A percentile compares a stretch with the other conserved stretches of the same genome.
Conservation (phyloP, 2,113 vertebrate genomes). For the Etheostoma spectabile region DNA sequence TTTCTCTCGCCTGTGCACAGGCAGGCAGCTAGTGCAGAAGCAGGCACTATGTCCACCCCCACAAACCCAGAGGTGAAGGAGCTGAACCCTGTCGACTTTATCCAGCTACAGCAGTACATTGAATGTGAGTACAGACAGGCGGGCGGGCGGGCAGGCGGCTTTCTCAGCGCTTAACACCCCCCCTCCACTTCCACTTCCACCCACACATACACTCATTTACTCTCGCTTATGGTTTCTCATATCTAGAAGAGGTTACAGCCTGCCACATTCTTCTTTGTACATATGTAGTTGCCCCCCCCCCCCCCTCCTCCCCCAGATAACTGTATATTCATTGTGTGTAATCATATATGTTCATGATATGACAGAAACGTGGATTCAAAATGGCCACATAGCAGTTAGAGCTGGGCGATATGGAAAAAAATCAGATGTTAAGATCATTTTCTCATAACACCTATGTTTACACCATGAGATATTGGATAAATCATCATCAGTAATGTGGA, state of each 20-base stretch:
- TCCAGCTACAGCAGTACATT: constrained; percentile 94
- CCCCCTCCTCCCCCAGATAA: neutral
- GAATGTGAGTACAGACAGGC: constrained; percentile 90
- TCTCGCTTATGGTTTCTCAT: constrained; percentile 63
- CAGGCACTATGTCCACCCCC: constrained; percentile 80
- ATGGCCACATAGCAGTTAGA: too few relatives aligned
- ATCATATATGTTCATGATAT: neutral
- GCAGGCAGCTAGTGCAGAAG: constrained; percentile 68
- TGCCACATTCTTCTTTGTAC: constrained; percentile 36
- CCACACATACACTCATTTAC: constrained; percentile 64
- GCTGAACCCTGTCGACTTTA: constrained; percentile 91
- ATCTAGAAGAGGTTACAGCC: constrained; percentile 59
- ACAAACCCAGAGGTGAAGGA: constrained; percentile 84
- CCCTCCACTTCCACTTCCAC: constrained; percentile 56
- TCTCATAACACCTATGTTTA: too few relatives aligned
- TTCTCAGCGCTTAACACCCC: constrained; percentile 53
- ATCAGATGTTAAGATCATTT: too few relatives aligned
- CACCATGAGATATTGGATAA: too few relatives aligned
- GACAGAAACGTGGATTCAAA: neutral
- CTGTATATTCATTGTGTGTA: constrained; percentile 3
- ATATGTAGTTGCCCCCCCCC: neutral
- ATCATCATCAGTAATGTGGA: too few relatives aligned
- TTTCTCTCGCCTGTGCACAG: constrained; percentile 62
- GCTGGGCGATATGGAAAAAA: too few relatives aligned
- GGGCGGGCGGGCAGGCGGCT: constrained; percentile 45